phyloP scores from a whole-genome alignment of 2,888 invertebrate species.

The Phyto melanocephala region DNA sequence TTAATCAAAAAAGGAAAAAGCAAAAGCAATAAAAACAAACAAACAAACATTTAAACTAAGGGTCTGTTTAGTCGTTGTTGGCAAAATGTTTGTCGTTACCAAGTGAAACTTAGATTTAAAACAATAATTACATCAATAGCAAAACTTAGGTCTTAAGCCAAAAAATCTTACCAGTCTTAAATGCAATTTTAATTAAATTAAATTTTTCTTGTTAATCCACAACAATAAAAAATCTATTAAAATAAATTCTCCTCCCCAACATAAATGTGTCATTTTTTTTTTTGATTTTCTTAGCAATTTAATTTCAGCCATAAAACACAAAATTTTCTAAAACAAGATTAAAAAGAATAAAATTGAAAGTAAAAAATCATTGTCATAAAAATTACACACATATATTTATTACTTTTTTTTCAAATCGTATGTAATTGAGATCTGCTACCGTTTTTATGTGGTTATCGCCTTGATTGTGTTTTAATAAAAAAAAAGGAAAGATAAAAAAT shows the following conservation, averaged over 20 bases:
- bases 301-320: conserved; percentile 17
- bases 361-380: conserved; percentile 1
- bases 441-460: conserved; percentile 19
- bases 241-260: not conserved
- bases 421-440: conserved; percentile 44
- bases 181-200: too few relatives aligned
- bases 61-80: conserved; percentile 45
- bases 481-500: not conserved
- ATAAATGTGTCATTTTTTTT: conserved; percentile 5
- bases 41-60: not conserved
- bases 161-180: not conserved
- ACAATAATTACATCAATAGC: not conserved
- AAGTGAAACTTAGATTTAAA: conserved; percentile 40
- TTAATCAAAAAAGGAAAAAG: not conserved
- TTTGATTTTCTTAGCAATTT: not conserved
- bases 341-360: conserved; percentile 22
- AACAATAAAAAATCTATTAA: not conserved
- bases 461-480: conserved; percentile 12
- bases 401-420: conserved; percentile 4
- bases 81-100: conserved; percentile 41
- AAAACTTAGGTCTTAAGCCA: too few relatives aligned
- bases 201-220: not conserved
- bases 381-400: conserved; percentile 3
- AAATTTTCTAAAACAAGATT: not conserved
- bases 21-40: not conserved